These are phyloP conservation scores for Callionymus lyra DNA, from an alignment of 2,113 vertebrate genomes.

Conservation along the genomic window DNA sequence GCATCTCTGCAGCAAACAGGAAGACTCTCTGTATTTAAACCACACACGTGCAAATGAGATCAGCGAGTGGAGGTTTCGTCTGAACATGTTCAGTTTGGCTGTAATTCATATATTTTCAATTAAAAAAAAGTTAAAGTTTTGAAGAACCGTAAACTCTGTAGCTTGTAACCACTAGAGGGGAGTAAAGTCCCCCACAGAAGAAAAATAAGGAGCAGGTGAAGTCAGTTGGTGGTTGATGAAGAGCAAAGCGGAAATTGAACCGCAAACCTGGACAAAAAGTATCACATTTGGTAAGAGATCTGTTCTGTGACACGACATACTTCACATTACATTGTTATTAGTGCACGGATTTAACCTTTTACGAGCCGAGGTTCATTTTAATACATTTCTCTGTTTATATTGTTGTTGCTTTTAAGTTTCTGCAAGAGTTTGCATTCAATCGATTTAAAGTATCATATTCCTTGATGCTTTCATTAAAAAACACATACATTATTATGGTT, in stretches of 20 bases:
- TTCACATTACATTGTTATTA: too few species aligned
- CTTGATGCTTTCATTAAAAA: too few species aligned
- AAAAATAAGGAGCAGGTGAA: conserved; percentile 31
- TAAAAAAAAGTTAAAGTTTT: neutral
- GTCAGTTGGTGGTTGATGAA: neutral
- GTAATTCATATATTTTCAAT: neutral
- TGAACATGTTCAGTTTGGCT: conserved; percentile 12
- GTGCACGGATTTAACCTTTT: neutral
- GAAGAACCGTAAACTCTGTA: neutral
- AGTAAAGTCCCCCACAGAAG: conserved; percentile 19
- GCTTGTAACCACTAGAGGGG: conserved; percentile 48
- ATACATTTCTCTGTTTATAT: too few species aligned
- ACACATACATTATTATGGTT: too few species aligned
- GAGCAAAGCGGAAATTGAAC: neutral
- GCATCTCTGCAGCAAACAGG: conserved; percentile 35
- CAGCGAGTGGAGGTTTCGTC: conserved; percentile 2
- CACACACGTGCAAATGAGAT: conserved; percentile 20
- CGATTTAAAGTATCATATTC: too few species aligned
- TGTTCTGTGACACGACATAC: neutral
- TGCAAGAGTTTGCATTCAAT: too few species aligned
- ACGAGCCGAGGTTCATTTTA: too few species aligned
- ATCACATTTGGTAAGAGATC: conserved; percentile 24
- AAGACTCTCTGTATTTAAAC: conserved; percentile 46
- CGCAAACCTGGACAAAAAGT: neutral
- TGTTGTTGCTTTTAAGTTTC: too few species aligned